phyloP scores from a whole-genome alignment of 2,888 invertebrate species.

The Volucella bombylans region DNA sequence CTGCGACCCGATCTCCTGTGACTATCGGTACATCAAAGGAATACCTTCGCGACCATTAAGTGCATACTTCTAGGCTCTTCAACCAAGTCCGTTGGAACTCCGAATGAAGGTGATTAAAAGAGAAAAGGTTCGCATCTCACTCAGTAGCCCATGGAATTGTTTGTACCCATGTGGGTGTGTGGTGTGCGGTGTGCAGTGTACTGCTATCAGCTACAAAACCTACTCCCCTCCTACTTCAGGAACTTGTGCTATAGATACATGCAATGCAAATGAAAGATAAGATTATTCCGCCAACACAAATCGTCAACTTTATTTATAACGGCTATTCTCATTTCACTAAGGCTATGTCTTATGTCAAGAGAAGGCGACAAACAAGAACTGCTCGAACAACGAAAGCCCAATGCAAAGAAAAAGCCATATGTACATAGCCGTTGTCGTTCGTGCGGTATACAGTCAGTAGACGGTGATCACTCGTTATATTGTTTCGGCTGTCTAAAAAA shows the following conservation, averaged over 20 bases:
- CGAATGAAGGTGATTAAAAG: too few relatives aligned
- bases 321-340: constrained; percentile 66
- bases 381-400: constrained; percentile 57
- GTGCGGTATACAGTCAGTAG: constrained; percentile 21
- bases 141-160: too few relatives aligned
- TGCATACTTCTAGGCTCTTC: too few relatives aligned
- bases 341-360: constrained; percentile 71
- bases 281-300: constrained; percentile 63
- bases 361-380: constrained; percentile 67
- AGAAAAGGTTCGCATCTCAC: too few relatives aligned
- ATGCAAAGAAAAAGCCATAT: constrained; percentile 59
- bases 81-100: too few relatives aligned
- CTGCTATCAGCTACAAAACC: not conserved
- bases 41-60: too few relatives aligned
- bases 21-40: too few relatives aligned
- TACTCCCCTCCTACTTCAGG: constrained; percentile 1
- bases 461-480: constrained; percentile 21
- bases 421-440: constrained; percentile 21
- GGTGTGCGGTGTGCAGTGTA: too few relatives aligned
- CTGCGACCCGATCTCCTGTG: too few relatives aligned
- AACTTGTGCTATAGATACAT: constrained; percentile 39
- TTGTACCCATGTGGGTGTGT: too few relatives aligned
- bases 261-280: constrained; percentile 71
- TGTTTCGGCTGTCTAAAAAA: not conserved
- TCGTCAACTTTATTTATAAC: constrained; percentile 73